Conservation (phyloP, 2,113 vertebrate species). For the Oreocharis arfaki region DNA sequence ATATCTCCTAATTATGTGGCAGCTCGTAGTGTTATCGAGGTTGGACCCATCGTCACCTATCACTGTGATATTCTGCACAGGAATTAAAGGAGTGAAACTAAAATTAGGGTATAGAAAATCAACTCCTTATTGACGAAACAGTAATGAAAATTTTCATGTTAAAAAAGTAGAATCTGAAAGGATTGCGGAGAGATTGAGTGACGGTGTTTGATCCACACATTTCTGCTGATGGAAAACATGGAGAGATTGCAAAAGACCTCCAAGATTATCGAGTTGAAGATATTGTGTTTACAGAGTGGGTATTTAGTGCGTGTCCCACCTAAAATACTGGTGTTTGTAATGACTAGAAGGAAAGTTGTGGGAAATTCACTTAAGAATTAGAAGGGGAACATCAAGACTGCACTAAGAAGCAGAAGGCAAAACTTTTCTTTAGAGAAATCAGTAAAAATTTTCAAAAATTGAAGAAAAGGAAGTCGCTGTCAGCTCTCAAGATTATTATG, state of each 20-base stretch:
- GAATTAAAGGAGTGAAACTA: background rate
- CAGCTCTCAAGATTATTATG: background rate
- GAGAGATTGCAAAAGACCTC: background rate
- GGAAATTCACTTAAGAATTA: background rate
- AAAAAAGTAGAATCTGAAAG: background rate
- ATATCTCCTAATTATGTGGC: background rate
- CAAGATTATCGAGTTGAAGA: background rate
- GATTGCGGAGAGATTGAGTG: accelerated
- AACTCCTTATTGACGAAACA: background rate
- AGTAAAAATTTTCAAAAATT: background rate
- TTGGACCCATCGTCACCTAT: background rate
- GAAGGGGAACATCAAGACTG: background rate
- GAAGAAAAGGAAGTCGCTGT: background rate
- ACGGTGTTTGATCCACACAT: background rate
- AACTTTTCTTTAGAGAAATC: background rate
- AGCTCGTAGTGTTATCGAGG: background rate
- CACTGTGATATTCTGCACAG: background rate
- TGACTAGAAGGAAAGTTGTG: background rate
- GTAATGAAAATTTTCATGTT: background rate
- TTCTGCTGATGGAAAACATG: background rate
- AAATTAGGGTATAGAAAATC: background rate
- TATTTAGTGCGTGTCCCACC: background rate
- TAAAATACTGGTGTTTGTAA: background rate
- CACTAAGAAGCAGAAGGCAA: background rate
- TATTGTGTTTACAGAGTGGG: accelerated